phyloP scores from a whole-genome alignment of 53 echinoderm and acorn worm species.

The Temnopleurus reevesii region DNA sequence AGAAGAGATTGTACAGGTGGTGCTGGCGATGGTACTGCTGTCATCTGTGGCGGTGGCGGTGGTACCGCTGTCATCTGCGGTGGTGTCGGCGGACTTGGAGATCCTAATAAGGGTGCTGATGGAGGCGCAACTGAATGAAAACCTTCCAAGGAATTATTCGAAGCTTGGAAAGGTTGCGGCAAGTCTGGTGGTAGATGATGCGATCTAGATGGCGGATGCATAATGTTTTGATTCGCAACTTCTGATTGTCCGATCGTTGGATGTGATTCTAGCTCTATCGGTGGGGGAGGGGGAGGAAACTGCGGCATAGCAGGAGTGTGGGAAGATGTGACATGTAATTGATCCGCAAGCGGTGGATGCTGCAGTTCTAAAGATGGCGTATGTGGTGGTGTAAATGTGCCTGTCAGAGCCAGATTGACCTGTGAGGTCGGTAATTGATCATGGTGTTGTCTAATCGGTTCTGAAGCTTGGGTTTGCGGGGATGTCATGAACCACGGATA shows the following conservation, averaged over 20 bases:
- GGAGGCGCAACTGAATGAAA: too few relatives aligned
- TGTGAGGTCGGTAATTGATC: background rate
- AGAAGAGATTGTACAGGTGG: background rate
- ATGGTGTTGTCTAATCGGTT: too few relatives aligned
- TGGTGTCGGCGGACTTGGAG: background rate
- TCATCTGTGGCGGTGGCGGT: background rate
- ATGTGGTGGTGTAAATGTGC: background rate
- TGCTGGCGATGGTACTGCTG: background rate
- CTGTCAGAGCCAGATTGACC: background rate
- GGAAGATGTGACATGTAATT: background rate
- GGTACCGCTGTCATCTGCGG: background rate
- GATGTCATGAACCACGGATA: slow-evolving; percentile 19
- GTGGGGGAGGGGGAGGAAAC: background rate
- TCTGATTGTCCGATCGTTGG: background rate
- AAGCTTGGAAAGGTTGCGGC: too few relatives aligned
- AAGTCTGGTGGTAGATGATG: too few relatives aligned
- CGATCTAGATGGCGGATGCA: too few relatives aligned
- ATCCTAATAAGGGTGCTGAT: too few relatives aligned
- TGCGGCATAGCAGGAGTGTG: background rate
- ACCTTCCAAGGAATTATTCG: too few relatives aligned
- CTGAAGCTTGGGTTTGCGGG: background rate
- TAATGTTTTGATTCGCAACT: background rate
- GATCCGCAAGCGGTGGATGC: background rate
- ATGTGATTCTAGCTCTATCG: background rate
- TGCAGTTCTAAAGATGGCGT: background rate